Conservation (phyloP, 2,888 invertebrate species). For the Lucinisca nassula region DNA sequence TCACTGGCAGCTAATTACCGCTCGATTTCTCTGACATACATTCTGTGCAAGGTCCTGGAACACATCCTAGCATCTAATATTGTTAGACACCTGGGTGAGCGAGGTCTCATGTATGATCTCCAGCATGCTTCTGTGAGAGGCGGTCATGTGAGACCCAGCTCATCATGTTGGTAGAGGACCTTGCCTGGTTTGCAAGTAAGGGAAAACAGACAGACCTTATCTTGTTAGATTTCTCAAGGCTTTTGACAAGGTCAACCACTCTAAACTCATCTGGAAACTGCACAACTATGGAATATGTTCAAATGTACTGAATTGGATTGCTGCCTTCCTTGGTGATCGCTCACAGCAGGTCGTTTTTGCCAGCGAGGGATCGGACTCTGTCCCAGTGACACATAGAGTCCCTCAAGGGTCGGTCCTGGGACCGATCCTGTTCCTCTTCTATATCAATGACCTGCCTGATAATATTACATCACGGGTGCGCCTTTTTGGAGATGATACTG, state of each 20-base stretch:
- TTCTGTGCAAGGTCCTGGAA: constrained; percentile 32
- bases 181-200: neutral
- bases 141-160: constrained; percentile 29
- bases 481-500: neutral
- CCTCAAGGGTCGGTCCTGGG: neutral
- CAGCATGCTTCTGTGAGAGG: constrained; percentile 24
- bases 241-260: neutral
- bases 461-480: neutral
- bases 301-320: neutral
- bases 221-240: constrained; percentile 3
- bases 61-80: constrained; percentile 32
- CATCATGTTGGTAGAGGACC: neutral
- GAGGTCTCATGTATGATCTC: constrained; percentile 30
- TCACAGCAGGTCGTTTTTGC: neutral
- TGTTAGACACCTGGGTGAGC: constrained; percentile 15
- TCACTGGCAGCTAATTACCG: constrained; percentile 25
- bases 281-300: neutral
- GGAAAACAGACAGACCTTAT: constrained; percentile 36
- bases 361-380: neutral
- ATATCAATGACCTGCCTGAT: neutral
- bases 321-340: neutral
- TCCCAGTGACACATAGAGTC: neutral
- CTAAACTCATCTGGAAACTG: neutral
- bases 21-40: constrained; percentile 22
- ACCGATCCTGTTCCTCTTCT: neutral